Base-by-base conservation (phyloP, 2,113 vertebrate species). In the Colaptes auratus region DNA sequence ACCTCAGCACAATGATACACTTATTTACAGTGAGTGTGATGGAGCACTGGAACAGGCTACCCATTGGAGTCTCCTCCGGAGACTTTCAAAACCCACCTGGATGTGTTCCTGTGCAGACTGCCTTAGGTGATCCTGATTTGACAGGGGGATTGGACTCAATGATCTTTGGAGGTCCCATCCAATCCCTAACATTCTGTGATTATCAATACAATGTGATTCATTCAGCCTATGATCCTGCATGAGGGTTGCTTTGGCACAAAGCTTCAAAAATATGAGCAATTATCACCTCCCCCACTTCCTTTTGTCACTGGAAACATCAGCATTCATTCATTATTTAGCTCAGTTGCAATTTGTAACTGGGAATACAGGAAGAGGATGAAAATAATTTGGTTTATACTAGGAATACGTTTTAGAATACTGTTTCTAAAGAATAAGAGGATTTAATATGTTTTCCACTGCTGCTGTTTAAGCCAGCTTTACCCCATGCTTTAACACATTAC, bases 271-370 rank as follows among this genome's bases (percentile, higher is more conserved):
- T 46, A 94, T 87, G 52, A 71, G 24, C 58, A 78, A 77, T 95
- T 93, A 72, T 82, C 82, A 90, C 70, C 39, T 97, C 74, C 76
- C 18, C 53, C 88, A 50, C 82, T 72, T 78, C n/a, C 30, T 88
- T 89, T 69, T 89, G 55, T 78, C 88, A 83, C 82, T 93, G 86
- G 67, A n/a, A 83, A 93, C 55, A 70, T 46, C 35, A 78, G 14
- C 61, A 66, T 90, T 65, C 71, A 71, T 87, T 96, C 70, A 78
- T 94, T 96, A 86, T 85, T 97, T 46, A 95, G 39, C 59, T 82
- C 58, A 71, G 75, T 19, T 82, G 75, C 80, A 82, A 96, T 93
- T 95, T 97, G 53, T 84, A 93, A 70, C 2, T 65, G n/a, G 7
- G 15, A 21, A 39, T 86, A 89, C 79, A 63, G 10, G 7, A 27